These are phyloP conservation scores for Diuraphis noxia DNA, from an alignment of 1,140 invertebrate genomes.

Conservation along the genomic window DNA sequence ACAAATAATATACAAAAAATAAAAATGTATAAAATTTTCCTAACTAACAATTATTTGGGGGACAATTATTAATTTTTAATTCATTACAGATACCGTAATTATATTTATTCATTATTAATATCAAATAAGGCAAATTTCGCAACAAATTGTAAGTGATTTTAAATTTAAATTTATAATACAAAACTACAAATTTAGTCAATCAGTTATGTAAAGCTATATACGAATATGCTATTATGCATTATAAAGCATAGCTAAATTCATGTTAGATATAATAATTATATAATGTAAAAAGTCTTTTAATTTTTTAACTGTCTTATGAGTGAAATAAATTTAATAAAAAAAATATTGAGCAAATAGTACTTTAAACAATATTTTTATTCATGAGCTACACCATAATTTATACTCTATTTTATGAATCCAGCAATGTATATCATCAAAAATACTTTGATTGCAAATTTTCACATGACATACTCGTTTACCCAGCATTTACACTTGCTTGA, in stretches of 20 bases:
- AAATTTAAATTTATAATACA: background rate
- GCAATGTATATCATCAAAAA: constrained; percentile 3
- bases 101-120: background rate
- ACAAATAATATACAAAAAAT: no score
- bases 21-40: no score
- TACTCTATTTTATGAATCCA: background rate
- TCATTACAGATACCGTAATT: no score
- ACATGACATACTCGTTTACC: background rate
- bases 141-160: background rate
- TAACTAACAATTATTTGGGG: background rate
- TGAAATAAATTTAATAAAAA: background rate
- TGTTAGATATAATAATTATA: background rate
- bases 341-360: background rate
- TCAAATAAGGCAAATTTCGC: background rate
- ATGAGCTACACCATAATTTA: background rate
- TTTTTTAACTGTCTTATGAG: background rate
- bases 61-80: background rate
- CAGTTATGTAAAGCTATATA: background rate
- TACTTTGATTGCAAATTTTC: background rate
- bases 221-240: background rate
- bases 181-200: background rate
- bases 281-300: background rate
- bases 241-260: background rate
- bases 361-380: background rate
- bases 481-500: background rate